Conservation (phyloP, 2,113 vertebrate species). For the Peromyscus polionotus region DNA sequence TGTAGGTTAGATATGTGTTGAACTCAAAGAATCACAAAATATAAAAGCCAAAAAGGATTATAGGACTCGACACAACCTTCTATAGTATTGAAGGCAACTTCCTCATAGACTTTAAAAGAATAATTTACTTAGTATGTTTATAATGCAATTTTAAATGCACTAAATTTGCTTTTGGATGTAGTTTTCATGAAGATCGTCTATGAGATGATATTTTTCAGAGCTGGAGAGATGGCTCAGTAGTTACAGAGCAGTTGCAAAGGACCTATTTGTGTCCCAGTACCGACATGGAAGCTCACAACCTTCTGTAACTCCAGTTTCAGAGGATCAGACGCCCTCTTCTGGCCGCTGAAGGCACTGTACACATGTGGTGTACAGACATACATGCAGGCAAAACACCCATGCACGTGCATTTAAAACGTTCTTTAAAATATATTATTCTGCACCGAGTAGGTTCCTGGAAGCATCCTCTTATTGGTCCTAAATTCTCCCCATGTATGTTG, state of each 20-base stretch:
- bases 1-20: not conserved
- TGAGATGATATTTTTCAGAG: not conserved
- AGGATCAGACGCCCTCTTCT: not conserved
- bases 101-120: not conserved
- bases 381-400: not conserved
- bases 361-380: too few species aligned
- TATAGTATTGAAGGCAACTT: not conserved
- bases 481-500: not conserved
- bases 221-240: not conserved
- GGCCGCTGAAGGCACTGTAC: not conserved
- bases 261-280: not conserved
- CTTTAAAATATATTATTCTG: not conserved
- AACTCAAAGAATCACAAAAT: not conserved
- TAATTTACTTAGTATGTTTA: not conserved
- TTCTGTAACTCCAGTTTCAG: not conserved
- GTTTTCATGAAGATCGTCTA: not conserved
- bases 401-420: not conserved
- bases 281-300: not conserved
- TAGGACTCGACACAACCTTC: not conserved
- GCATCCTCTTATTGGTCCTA: not conserved
- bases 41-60: conserved; percentile 1
- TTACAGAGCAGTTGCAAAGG: not conserved
- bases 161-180: not conserved
- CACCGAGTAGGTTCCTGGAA: not conserved
- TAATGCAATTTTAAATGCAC: not conserved